Evolutionary conservation across 2,797 vertebrate genomes (phyloP).

Genomic region (Oreochromis mossambicus): DNA sequence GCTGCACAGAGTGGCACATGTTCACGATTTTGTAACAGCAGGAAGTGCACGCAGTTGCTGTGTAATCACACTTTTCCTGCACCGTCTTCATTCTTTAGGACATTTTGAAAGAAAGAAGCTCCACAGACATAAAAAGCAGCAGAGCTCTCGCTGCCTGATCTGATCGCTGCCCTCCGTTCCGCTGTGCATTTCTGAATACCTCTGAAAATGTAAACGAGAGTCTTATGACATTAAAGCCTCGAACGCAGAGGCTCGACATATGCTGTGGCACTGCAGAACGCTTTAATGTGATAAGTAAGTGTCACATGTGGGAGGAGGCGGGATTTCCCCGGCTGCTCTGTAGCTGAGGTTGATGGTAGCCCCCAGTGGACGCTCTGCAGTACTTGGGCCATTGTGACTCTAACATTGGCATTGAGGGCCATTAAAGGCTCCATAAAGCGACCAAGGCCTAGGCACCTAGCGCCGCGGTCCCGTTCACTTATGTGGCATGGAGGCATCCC

Average conservation of each 20-base stretch:
- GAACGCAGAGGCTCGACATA: conserved; percentile 52
- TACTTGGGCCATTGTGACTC: conserved; percentile 49
- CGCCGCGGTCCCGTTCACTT: conserved; percentile 60
- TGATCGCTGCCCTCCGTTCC: conserved; percentile 35
- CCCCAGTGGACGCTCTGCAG: conserved; percentile 65
- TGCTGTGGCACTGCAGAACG: conserved; percentile 52
- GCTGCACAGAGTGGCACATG: background rate
- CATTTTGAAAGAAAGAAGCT: conserved; percentile 32
- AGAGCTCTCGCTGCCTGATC: conserved; percentile 16
- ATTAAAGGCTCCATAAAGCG: conserved; percentile 69
- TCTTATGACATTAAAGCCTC: conserved; percentile 52
- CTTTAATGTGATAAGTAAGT: conserved; percentile 61
- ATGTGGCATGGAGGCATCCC: conserved; percentile 69
- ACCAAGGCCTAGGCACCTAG: conserved; percentile 46
- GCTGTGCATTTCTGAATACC: conserved; percentile 49
- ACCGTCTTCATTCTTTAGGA: conserved; percentile 28
- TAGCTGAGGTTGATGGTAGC: conserved; percentile 48
- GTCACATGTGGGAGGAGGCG: conserved; percentile 46
- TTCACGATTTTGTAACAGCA: background rate
- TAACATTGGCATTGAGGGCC: conserved; percentile 35
- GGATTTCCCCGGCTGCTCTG: conserved; percentile 48
- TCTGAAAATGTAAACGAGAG: conserved; percentile 51
- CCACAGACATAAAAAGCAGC: conserved; percentile 5
- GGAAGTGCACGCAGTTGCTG: background rate
- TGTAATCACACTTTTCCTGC: background rate